Conservation (phyloP, 2,888 invertebrate species). For the Agriopis aurantiaria region DNA sequence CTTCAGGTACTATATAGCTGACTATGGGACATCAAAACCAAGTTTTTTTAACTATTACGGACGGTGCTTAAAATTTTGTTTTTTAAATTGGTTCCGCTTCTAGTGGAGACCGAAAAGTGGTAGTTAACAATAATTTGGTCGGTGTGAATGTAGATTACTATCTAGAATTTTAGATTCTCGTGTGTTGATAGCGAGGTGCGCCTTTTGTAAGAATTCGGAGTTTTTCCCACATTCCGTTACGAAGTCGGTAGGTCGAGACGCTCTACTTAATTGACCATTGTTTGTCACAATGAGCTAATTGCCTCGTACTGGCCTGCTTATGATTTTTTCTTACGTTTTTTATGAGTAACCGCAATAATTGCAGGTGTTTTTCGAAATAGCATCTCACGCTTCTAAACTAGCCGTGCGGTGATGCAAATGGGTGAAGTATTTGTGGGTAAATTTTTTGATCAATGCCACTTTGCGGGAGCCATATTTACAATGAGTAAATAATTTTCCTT, state of each 20-base stretch:
- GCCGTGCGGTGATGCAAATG: constrained; percentile 57
- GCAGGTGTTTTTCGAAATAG: constrained; percentile 76
- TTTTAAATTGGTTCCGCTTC: constrained; percentile 17
- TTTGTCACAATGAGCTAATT: constrained; percentile 81
- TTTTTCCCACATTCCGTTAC: constrained; percentile 68
- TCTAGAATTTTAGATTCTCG: constrained; percentile 33
- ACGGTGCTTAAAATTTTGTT: background rate
- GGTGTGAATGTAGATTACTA: constrained; percentile 41
- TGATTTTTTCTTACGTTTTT: constrained; percentile 49
- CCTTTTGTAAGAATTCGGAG: constrained; percentile 54
- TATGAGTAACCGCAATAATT: constrained; percentile 63
- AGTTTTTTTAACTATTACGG: no score
- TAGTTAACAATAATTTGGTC: constrained; percentile 35
- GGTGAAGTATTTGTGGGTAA: constrained; percentile 36
- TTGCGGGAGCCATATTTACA: background rate
- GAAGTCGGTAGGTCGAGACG: constrained; percentile 62
- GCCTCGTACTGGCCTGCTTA: constrained; percentile 74
- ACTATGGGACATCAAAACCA: no score
- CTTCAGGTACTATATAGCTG: no score
- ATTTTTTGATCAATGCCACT: constrained; percentile 23
- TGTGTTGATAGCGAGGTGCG: constrained; percentile 24
- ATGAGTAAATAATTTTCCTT: background rate
- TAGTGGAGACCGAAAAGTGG: constrained; percentile 11
- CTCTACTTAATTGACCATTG: constrained; percentile 81
- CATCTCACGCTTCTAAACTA: constrained; percentile 73